Conservation (phyloP, 1,140 invertebrate species). For the Telenomus remus region DNA sequence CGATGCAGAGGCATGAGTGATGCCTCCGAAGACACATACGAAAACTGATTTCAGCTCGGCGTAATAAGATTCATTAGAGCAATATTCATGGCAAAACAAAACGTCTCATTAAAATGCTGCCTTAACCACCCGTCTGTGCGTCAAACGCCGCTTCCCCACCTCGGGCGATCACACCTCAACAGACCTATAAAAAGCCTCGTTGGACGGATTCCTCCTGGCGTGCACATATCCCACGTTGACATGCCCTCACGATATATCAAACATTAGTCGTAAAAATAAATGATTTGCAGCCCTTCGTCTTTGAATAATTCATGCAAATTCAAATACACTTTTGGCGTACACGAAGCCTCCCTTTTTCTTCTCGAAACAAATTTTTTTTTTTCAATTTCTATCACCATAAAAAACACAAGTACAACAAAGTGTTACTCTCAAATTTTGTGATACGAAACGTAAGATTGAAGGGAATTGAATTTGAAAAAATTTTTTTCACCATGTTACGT, state of each 20-base stretch:
- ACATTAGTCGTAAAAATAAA: slow-evolving; percentile 33
- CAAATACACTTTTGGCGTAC: too few relatives aligned
- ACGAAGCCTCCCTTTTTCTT: too few relatives aligned
- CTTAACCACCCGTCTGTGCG: not conserved
- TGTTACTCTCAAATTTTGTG: too few relatives aligned
- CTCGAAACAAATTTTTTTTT: too few relatives aligned
- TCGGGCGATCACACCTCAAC: slow-evolving; percentile 17
- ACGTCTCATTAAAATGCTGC: slow-evolving; percentile 38
- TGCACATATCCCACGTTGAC: slow-evolving; percentile 36
- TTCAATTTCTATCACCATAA: too few relatives aligned
- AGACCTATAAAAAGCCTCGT: slow-evolving; percentile 17
- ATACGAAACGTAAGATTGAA: too few relatives aligned
- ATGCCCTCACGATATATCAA: slow-evolving; percentile 25
- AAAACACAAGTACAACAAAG: too few relatives aligned
- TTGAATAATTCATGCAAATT: slow-evolving; percentile 25
- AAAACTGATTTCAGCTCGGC: slow-evolving; percentile 30
- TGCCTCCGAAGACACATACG: slow-evolving; percentile 23
- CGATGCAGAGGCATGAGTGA: not conserved
- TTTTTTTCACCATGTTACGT: too few relatives aligned
- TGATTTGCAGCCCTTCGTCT: slow-evolving; percentile 20
- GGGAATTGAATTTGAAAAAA: too few relatives aligned
- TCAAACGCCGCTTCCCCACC: slow-evolving; percentile 11
- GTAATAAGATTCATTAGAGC: slow-evolving; percentile 45
- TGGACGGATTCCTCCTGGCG: not conserved
- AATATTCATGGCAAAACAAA: slow-evolving; percentile 40